A percentile compares a stretch with the other conserved stretches of the same genome.
Conservation (phyloP, 35 echinoderm and acorn worm genomes). For the Chiridota heheva region DNA sequence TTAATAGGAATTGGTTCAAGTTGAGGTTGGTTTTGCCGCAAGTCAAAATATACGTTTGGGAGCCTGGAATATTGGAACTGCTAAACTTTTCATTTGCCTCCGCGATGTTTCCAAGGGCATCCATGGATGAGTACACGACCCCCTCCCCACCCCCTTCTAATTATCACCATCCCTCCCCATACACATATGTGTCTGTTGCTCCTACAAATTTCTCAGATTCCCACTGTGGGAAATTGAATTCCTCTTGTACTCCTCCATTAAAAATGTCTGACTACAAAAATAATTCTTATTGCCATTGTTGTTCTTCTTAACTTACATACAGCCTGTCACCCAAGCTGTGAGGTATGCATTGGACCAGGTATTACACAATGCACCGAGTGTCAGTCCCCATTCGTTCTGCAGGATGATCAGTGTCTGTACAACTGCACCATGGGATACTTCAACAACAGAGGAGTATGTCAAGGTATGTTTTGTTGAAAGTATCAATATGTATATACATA, state of each 20-base stretch:
- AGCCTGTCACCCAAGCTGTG: constrained; percentile 79
- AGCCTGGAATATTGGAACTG: no score
- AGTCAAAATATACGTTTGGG: no score
- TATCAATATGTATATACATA: no score
- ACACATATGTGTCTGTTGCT: no score
- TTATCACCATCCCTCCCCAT: no score
- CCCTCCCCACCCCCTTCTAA: no score
- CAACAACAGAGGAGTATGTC: constrained; percentile 49
- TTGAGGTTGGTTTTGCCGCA: no score
- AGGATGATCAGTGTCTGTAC: constrained; percentile 63
- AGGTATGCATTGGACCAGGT: constrained; percentile 66
- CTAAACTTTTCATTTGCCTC: no score
- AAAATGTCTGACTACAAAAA: not conserved
- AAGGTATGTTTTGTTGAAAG: constrained; percentile 69
- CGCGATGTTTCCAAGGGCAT: no score
- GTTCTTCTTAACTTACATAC: constrained; percentile 16
- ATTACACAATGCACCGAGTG: constrained; percentile 56
- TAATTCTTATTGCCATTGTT: not conserved
- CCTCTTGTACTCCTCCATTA: not conserved
- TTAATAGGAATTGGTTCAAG: no score
- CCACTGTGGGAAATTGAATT: not conserved
- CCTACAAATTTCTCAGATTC: not conserved
- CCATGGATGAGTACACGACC: no score
- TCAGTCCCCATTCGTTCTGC: constrained; percentile 37
- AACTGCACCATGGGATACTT: constrained; percentile 87